phyloP scores from a whole-genome alignment of 2,797 vertebrate genomes.

The Pseudocheirus occidentalis region DNA sequence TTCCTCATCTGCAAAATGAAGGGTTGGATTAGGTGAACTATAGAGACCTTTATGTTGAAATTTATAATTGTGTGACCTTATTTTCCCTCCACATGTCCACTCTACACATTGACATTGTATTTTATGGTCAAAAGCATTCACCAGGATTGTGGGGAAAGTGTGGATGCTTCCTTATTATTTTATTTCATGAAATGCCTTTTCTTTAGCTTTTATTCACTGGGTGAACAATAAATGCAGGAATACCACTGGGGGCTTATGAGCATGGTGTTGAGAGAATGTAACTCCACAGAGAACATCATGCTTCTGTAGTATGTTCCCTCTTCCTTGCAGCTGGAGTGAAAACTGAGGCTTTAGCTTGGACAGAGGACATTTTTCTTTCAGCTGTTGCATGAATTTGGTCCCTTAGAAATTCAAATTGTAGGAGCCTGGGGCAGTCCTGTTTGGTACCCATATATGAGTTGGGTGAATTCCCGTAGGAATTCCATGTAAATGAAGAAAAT shows the following conservation, averaged over 20 bases:
- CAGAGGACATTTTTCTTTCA: background rate
- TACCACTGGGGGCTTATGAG: background rate
- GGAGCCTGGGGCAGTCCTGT: no score
- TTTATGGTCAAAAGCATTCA: background rate
- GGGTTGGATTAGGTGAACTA: background rate
- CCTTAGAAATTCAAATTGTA: background rate
- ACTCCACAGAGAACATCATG: background rate
- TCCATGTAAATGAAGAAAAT: background rate
- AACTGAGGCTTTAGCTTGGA: background rate
- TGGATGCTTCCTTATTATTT: background rate
- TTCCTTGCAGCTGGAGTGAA: background rate
- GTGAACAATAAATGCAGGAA: background rate
- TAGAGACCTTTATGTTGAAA: no score
- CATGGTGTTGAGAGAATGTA: background rate
- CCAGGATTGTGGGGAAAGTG: background rate
- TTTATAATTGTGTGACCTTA: background rate
- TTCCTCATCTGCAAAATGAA: background rate
- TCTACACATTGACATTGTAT: background rate
- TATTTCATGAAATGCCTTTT: background rate
- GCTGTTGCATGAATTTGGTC: background rate
- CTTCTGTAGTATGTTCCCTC: background rate
- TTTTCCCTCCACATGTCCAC: background rate
- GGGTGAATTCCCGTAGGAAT: no score
- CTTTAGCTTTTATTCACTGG: background rate
- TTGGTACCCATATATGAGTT: background rate